Percentiles rank a stretch among this genome's conserved stretches.
phyloP scores from a whole-genome alignment of 2,888 invertebrate genomes.

The Temnothorax rugatulus region DNA sequence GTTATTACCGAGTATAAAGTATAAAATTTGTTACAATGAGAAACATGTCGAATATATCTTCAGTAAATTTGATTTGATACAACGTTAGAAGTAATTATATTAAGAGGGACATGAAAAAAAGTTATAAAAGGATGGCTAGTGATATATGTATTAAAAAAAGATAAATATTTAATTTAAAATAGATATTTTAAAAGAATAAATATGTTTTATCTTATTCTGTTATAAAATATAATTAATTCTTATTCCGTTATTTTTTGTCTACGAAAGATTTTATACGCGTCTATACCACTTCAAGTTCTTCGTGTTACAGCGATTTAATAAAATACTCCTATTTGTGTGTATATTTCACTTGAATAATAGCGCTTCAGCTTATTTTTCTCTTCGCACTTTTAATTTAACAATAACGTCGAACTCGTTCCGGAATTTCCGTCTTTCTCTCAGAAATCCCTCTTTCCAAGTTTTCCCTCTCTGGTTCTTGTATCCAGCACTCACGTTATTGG shows the following conservation, averaged over 20 bases:
- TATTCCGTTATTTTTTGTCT: not conserved
- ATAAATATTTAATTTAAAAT: not conserved
- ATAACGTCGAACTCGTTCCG: conserved; percentile 10
- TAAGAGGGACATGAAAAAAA: not conserved
- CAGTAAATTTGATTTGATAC: not conserved
- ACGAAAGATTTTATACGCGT: not conserved
- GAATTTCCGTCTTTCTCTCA: conserved; percentile 52
- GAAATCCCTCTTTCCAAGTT: conserved; percentile 60
- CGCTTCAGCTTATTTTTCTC: not conserved
- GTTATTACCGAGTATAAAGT: not conserved
- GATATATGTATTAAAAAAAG: not conserved
- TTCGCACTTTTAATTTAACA: conserved; percentile 16
- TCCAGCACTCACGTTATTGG: conserved; percentile 79
- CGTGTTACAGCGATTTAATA: not conserved
- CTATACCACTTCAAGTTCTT: not conserved
- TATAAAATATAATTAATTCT: not conserved
- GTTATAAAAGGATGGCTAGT: not conserved
- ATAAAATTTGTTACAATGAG: not conserved
- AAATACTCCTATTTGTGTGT: not conserved
- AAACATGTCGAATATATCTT: not conserved
- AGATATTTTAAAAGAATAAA: not conserved
- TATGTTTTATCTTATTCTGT: not conserved
- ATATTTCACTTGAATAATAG: not conserved
- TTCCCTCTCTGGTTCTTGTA: conserved; percentile 71
- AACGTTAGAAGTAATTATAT: not conserved